phyloP scores from a whole-genome alignment of 2,888 invertebrate genomes.

The Campoletis raptor region DNA sequence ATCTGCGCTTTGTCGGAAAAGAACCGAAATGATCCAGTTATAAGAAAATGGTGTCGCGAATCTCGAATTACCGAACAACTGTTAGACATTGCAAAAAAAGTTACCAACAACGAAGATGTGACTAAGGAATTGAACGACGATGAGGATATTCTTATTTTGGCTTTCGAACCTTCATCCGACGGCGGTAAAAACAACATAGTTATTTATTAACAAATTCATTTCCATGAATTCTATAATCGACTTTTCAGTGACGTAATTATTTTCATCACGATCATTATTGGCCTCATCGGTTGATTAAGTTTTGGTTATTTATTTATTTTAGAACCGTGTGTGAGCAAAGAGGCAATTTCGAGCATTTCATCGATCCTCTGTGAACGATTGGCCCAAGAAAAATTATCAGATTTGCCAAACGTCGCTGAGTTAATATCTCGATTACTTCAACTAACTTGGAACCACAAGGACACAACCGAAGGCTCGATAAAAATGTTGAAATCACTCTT shows the following conservation, averaged over 20 bases:
- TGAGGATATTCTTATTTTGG: slow-evolving; percentile 75
- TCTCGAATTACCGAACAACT: slow-evolving; percentile 84
- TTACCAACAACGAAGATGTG: slow-evolving; percentile 69
- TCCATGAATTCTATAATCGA: not conserved
- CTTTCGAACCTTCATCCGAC: slow-evolving; percentile 78
- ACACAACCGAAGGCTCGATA: slow-evolving; percentile 71
- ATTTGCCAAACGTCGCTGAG: slow-evolving; percentile 65
- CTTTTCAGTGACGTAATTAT: not conserved
- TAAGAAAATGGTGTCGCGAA: slow-evolving; percentile 86
- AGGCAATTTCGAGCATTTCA: slow-evolving; percentile 83
- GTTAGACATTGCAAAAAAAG: slow-evolving; percentile 80
- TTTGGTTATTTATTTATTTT: slow-evolving; percentile 71
- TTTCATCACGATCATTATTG: not conserved
- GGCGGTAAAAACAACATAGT: slow-evolving; percentile 81
- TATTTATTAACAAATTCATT: not conserved
- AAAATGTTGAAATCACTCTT: slow-evolving; percentile 78
- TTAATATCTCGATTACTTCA: slow-evolving; percentile 74
- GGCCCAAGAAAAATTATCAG: slow-evolving; percentile 36
- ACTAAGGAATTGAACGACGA: slow-evolving; percentile 68
- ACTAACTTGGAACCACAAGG: slow-evolving; percentile 75
- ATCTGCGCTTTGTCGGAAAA: slow-evolving; percentile 84
- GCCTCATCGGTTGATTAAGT: not conserved
- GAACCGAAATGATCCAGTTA: slow-evolving; percentile 81
- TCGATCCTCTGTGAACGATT: slow-evolving; percentile 80
- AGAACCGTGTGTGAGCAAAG: slow-evolving; percentile 84